Base-by-base conservation (phyloP, 2,113 vertebrate species). In the Toxostoma redivivum region DNA sequence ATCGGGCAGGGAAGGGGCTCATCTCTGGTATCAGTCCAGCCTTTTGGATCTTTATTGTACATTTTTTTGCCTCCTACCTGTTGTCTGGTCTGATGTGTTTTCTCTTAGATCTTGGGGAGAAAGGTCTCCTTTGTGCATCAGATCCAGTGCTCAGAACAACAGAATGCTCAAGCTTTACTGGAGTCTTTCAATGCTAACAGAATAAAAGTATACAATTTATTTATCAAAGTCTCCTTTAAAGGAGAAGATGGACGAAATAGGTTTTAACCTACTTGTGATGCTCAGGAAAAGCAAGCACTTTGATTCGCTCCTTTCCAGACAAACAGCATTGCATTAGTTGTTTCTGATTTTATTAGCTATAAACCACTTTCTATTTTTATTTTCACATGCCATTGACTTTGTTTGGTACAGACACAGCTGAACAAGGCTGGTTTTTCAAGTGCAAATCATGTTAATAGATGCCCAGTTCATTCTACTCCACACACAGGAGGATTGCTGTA, bases 271-370 rank as follows among this genome's bases (percentile, higher is more conserved):
- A 67, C 69, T 86, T 96, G 78, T 69, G 53, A 69, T 95, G 69
- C 86, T 76, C 21, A 37, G 80, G 48, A 73, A 72, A 91, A 66
- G 51, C 48, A 66, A 86, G 33, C 12, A 27, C 90, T 96, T 95
- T 76, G 74, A 90, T 94, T 95, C 1, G 15, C 70, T 86, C 65
- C 85, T 93, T 79, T 54, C 56, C 66, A 85, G 77, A 91, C 58
- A 86, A 95, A 94, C n/a, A 85, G 47, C 92, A 79, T 83, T 89
- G 86, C 56, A 45, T 86, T 94, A n/a, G 58, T 95, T 92, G 87
- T 53, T 87, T 96, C 77, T 90, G 87, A 88, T 88, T 92, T 90
- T 96, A 91, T 90, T 90, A 92, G 73, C 92, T 93, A 71, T 81
- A 94, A 94, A 88, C 71, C 79, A 37, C 35, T 73, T 95, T 91